Percentiles rank a stretch among this genome's conserved stretches.
Conservation (phyloP, 2,113 vertebrate genomes). For the Nibea coibor region DNA sequence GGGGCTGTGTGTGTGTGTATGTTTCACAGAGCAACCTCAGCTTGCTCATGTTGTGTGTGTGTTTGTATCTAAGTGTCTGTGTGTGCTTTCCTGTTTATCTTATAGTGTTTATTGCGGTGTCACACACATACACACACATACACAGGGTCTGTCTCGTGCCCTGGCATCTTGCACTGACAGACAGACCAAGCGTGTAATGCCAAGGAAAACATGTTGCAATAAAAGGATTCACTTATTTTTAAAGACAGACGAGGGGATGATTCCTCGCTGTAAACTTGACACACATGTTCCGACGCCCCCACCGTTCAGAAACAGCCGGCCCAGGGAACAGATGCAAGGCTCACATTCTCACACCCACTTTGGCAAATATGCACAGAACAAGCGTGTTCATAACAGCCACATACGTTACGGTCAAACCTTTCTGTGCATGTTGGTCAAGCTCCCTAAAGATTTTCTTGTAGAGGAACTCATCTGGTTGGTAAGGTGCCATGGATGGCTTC, state of each 20-base stretch:
- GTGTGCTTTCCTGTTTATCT: slow-evolving; percentile 33
- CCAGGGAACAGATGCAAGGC: slow-evolving; percentile 52
- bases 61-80: background rate
- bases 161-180: background rate
- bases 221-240: slow-evolving; percentile 9
- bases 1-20: background rate
- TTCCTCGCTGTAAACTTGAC: slow-evolving; percentile 21
- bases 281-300: slow-evolving; percentile 47
- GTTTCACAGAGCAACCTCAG: background rate
- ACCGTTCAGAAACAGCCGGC: slow-evolving; percentile 8
- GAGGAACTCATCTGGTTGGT: background rate
- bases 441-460: background rate
- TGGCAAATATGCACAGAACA: slow-evolving; percentile 22
- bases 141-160: background rate
- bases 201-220: slow-evolving; percentile 21
- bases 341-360: slow-evolving; percentile 57
- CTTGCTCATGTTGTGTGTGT: background rate
- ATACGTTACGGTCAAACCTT: background rate
- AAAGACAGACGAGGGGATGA: slow-evolving; percentile 2
- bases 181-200: background rate
- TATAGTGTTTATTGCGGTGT: background rate
- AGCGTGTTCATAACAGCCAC: slow-evolving; percentile 12
- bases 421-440: background rate
- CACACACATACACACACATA: no score
- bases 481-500: background rate